phyloP scores from a whole-genome alignment of 2,888 invertebrate genomes.

The Tineola bisselliella region DNA sequence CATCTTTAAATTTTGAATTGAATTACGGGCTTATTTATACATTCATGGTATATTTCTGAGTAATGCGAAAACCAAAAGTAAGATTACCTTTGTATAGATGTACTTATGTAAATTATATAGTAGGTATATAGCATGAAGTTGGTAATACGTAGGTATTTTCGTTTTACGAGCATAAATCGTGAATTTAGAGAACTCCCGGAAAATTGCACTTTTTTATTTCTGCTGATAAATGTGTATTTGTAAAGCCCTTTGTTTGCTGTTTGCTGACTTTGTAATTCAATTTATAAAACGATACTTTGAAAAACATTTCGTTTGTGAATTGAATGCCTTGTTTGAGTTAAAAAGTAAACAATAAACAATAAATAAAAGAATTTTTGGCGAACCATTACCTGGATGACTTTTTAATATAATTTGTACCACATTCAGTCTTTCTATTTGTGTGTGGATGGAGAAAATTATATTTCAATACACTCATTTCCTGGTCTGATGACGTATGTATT shows the following conservation, averaged over 20 bases:
- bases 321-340: neutral
- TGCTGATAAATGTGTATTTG: neutral
- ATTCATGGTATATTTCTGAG: too few species aligned
- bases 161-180: too few species aligned
- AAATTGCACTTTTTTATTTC: too few species aligned
- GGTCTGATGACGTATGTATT: neutral
- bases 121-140: too few species aligned
- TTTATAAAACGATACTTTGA: neutral
- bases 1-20: too few species aligned
- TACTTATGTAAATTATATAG: too few species aligned
- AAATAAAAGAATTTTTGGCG: neutral
- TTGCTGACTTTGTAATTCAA: neutral
- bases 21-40: too few species aligned
- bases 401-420: neutral
- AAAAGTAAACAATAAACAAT: neutral
- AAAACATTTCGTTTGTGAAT: neutral
- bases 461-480: neutral
- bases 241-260: neutral
- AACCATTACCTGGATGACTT: neutral
- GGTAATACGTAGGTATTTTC: too few species aligned
- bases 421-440: neutral
- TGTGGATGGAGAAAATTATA: neutral
- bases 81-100: too few species aligned
- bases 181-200: too few species aligned
- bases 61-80: too few species aligned